phyloP scores from a whole-genome alignment of 1,140 invertebrate genomes.

The Listronotus oregonensis region DNA sequence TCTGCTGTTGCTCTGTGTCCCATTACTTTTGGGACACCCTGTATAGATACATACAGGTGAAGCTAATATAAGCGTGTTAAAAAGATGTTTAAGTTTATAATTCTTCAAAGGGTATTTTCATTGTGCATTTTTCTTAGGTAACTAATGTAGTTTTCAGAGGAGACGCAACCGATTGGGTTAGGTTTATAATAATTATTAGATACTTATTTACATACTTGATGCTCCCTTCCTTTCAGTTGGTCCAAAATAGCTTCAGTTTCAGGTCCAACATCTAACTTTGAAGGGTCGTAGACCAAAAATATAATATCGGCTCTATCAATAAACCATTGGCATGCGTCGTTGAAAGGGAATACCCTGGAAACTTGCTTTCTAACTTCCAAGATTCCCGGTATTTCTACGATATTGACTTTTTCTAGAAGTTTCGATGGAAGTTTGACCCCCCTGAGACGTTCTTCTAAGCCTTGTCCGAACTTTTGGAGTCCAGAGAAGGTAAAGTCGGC shows the following conservation, averaged over 20 bases:
- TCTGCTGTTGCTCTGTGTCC: too few relatives aligned
- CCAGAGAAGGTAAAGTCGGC: constrained; percentile 93
- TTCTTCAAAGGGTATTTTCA: too few relatives aligned
- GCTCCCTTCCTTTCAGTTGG: constrained; percentile 90
- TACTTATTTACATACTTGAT: constrained; percentile 65
- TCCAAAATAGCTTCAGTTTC: constrained; percentile 93
- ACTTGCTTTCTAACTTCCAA: constrained; percentile 92
- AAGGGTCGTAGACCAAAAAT: constrained; percentile 93
- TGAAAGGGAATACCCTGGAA: constrained; percentile 90
- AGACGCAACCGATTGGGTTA: too few relatives aligned
- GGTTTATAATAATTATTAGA: too few relatives aligned
- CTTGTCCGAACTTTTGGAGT: constrained; percentile 93
- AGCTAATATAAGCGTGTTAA: too few relatives aligned
- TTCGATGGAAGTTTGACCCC: constrained; percentile 82
- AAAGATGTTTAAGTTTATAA: too few relatives aligned
- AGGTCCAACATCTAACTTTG: constrained; percentile 91
- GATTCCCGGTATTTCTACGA: constrained; percentile 95
- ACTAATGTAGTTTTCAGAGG: too few relatives aligned
- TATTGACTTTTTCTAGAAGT: constrained; percentile 90
- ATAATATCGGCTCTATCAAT: constrained; percentile 94
- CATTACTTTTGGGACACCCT: too few relatives aligned
- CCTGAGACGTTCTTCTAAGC: constrained; percentile 84
- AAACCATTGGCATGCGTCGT: constrained; percentile 96
- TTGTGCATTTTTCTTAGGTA: too few relatives aligned
- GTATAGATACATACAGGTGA: too few relatives aligned